These are phyloP conservation scores for Deilephila elpenor DNA, from an alignment of 2,888 invertebrate genomes.

Conservation along the genomic window DNA sequence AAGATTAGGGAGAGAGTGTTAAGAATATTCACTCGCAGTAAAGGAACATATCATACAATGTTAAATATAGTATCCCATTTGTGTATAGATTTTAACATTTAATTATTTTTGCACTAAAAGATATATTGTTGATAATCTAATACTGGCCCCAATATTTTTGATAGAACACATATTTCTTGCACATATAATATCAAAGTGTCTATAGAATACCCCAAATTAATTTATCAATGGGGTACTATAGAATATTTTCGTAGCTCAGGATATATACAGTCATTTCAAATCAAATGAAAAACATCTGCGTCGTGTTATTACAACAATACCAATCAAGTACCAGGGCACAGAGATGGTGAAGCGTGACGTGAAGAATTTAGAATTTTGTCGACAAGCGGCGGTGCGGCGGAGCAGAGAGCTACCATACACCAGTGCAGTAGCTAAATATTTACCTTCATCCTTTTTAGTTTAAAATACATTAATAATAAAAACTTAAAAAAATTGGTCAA, in stretches of 20 bases:
- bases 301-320: conserved; percentile 45
- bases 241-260: conserved; percentile 5
- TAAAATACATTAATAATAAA: background rate
- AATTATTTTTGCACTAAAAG: background rate
- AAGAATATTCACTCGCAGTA: background rate
- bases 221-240: background rate
- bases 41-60: background rate
- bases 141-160: background rate
- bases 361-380: conserved; percentile 44
- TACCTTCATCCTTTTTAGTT: background rate
- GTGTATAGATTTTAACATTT: background rate
- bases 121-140: background rate
- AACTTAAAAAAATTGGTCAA: background rate
- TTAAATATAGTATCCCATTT: background rate
- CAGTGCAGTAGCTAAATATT: conserved; percentile 24
- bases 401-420: conserved; percentile 29
- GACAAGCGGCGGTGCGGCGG: conserved; percentile 38
- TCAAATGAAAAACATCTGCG: conserved; percentile 8
- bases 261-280: conserved; percentile 28
- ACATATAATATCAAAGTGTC: background rate
- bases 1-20: background rate
- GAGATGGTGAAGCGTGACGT: conserved; percentile 38
- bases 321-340: conserved; percentile 49
- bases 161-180: background rate
- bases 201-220: background rate